Base-by-base conservation (phyloP, 2,113 vertebrate genomes). In the Sinocyclocheilus anshuiensis region DNA sequence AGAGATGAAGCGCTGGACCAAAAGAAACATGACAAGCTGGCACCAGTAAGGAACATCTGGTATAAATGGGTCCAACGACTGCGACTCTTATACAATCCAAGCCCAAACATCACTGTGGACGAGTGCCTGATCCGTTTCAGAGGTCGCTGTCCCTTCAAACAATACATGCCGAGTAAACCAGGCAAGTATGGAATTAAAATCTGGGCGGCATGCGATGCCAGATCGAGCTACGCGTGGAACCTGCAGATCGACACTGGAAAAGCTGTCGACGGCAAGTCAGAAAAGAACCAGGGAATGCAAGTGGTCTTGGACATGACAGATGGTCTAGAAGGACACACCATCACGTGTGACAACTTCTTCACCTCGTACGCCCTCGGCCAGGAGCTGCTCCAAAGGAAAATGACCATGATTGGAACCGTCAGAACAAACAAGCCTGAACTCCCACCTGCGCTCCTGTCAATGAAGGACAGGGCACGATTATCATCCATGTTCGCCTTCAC, bases 401-500 rank as follows among this genome's bases (percentile, higher is more conserved):
- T 86, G 5, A 75, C 13, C 9, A 86, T 86, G 55, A 42, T 85
- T 7, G 74, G 59, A 13, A 53, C 59, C 1, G 6, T 65, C 76
- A 29, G 42, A 77, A 50, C 22, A 16, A 86, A 59, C 50, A 86
- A 75, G 2, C 69, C 78, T 53, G 69, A 86, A n/a, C 85, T 85
- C 20, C 74, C 74, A 13, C 55, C 15, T 61, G 57, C 36, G 1
- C 59, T 85, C 7, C 63, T 82, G 1, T 20, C 59, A 45, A 2
- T 55, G 9, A 48, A 55, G 11, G 2, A 11, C n/a, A 71, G 83
- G 15, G 5, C 63, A 6, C 13, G 8, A 13, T 24, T 67, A 1
- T 84, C 61, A 7, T 83, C 81, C 2, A 59, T 9, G 63, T 86
- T 87, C 22, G 86, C 86, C 50, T 87, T 87, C 81, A 87, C 81